A percentile compares a stretch with the other conserved stretches of the same genome.
phyloP scores from a whole-genome alignment of 1,140 invertebrate species.

The Pseudomyrmex flavicornis region DNA sequence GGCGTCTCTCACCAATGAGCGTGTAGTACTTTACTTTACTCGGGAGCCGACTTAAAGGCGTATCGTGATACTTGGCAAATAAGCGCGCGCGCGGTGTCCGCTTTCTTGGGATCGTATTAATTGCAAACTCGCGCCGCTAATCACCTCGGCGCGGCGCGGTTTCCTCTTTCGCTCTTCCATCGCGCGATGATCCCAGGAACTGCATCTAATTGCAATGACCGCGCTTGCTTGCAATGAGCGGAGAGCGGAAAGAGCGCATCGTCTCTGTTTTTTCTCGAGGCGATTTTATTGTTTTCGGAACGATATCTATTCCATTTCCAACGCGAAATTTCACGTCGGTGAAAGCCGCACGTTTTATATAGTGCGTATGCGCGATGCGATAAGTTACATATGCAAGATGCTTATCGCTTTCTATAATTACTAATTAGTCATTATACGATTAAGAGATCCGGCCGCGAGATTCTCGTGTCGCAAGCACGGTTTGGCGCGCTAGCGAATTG shows the following conservation, averaged over 20 bases:
- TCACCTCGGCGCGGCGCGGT: slow-evolving; percentile 3
- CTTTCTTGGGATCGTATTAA: slow-evolving; percentile 57
- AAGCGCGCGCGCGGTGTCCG: slow-evolving; percentile 25
- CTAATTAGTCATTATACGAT: slow-evolving; percentile 49
- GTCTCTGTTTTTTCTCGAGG: slow-evolving; percentile 45
- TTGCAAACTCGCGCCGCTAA: slow-evolving; percentile 55
- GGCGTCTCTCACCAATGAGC: not conserved
- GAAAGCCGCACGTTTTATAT: slow-evolving; percentile 40
- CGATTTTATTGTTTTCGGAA: slow-evolving; percentile 22
- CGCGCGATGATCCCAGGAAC: slow-evolving; percentile 23
- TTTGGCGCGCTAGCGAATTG: not conserved
- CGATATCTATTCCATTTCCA: not conserved
- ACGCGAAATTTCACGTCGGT: slow-evolving; percentile 43
- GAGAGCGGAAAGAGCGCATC: slow-evolving; percentile 29
- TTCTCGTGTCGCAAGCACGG: not conserved
- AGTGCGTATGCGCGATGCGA: not conserved
- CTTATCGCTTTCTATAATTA: slow-evolving; percentile 54
- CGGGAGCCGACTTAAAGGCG: not conserved
- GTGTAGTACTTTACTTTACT: no score
- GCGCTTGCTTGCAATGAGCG: not conserved
- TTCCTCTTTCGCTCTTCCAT: slow-evolving; percentile 41
- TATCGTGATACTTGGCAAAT: slow-evolving; percentile 32
- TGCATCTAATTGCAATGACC: slow-evolving; percentile 48
- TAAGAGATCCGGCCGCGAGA: not conserved
- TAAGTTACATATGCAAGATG: slow-evolving; percentile 37